Evolutionary conservation across 2,113 vertebrate species (phyloP).

Genomic region (Hypanus sabinus): DNA sequence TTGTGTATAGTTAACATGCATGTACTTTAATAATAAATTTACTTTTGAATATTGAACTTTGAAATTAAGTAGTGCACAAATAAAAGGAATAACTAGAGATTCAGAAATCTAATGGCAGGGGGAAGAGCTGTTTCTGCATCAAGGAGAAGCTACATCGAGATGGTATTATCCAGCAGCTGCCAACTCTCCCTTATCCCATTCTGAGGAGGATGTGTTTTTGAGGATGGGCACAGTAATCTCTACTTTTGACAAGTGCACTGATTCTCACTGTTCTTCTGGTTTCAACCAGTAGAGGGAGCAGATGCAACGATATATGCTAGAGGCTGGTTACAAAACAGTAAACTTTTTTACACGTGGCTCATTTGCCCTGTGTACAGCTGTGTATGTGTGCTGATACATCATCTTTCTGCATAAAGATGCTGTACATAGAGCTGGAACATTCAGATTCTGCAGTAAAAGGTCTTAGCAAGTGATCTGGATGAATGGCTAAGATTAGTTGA

Average conservation of each 20-base stretch:
- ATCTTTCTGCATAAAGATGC: neutral
- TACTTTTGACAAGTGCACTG: neutral
- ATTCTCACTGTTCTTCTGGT: neutral
- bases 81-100: too few species aligned
- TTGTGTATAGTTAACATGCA: too few species aligned
- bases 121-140: too few species aligned
- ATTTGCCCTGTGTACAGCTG: neutral
- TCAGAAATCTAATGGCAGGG: too few species aligned
- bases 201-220: neutral
- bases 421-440: too few species aligned
- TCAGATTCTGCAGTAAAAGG: neutral
- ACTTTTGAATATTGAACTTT: too few species aligned
- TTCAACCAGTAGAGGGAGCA: constrained; percentile 4
- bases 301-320: neutral
- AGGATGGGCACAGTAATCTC: neutral
- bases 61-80: too few species aligned
- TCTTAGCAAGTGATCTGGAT: too few species aligned
- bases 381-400: neutral
- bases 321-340: neutral
- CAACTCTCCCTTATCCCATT: neutral
- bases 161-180: too few species aligned
- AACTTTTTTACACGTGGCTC: neutral
- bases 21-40: too few species aligned
- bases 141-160: too few species aligned
- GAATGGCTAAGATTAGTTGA: neutral